Percentiles rank a stretch among this genome's conserved stretches.
Evolutionary conservation across 2,113 vertebrate species (phyloP).

Genomic region (Manacus vitellinus): DNA sequence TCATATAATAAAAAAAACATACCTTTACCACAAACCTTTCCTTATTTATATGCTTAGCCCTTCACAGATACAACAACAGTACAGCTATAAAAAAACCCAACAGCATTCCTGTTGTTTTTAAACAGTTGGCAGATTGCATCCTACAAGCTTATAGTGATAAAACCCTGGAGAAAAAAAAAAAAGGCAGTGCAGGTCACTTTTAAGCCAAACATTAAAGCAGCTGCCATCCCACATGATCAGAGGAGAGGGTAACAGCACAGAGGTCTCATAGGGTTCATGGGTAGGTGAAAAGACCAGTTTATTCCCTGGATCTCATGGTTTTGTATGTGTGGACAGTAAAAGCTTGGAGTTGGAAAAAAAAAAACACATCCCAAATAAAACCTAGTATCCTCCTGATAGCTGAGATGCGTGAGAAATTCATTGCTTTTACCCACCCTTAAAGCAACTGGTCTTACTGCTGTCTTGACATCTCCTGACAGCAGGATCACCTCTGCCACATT

Average conservation of each 20-base stretch:
- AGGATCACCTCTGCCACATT: neutral
- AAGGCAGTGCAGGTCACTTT: neutral
- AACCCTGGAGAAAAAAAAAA: neutral
- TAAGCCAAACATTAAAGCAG: neutral
- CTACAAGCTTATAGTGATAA: neutral
- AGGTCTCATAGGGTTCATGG: neutral
- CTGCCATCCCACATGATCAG: neutral
- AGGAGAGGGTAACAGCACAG: neutral
- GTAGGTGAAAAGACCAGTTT: neutral
- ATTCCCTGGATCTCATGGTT: fast-evolving
- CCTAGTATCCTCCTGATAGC: neutral
- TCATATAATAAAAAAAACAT: neutral
- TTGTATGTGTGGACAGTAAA: neutral
- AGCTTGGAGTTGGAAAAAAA: neutral
- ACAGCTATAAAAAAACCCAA: neutral
- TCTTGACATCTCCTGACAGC: neutral
- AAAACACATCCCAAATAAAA: neutral
- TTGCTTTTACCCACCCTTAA: neutral
- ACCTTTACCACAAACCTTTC: neutral
- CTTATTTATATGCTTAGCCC: neutral
- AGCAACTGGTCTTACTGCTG: neutral
- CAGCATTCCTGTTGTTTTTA: neutral
- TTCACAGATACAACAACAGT: neutral
- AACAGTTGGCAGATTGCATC: neutral
- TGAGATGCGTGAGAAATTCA: neutral